phyloP scores from a whole-genome alignment of 2,797 vertebrate species.

The Pipistrellus pipistrellus region DNA sequence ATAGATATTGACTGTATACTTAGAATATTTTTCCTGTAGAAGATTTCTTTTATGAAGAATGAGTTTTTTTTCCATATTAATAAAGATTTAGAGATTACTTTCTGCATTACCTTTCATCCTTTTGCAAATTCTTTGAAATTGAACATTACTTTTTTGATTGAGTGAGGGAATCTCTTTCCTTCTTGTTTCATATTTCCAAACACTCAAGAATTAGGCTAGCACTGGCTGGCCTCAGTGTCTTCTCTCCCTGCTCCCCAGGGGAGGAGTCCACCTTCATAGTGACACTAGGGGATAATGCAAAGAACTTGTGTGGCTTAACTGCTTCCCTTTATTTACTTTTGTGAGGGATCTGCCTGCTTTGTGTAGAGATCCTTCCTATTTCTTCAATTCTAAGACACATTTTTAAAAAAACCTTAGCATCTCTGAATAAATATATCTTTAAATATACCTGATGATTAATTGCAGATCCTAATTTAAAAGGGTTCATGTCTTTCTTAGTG shows the following conservation, averaged over 20 bases:
- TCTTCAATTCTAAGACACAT: background rate
- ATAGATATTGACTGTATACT: background rate
- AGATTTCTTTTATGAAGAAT: conserved; percentile 8
- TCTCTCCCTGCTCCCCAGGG: background rate
- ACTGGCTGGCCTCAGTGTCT: background rate
- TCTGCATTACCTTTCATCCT: background rate
- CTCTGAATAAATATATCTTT: conserved; percentile 10
- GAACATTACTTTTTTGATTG: conserved; percentile 48
- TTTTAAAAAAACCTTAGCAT: background rate
- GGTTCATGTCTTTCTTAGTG: conserved; percentile 6
- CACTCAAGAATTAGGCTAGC: background rate
- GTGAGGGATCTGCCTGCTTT: background rate
- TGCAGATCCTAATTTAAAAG: background rate
- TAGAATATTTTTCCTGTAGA: background rate
- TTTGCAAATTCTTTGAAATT: background rate
- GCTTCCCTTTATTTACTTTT: background rate
- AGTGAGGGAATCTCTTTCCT: background rate
- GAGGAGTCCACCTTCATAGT: background rate
- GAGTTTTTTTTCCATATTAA: background rate
- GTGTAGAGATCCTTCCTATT: background rate
- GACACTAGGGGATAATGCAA: background rate
- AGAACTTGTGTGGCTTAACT: background rate
- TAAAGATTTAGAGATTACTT: conserved; percentile 34
- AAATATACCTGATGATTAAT: background rate
- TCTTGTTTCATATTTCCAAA: background rate